phyloP scores from a whole-genome alignment of 2,113 vertebrate genomes.

The Todiramphus chloris region DNA sequence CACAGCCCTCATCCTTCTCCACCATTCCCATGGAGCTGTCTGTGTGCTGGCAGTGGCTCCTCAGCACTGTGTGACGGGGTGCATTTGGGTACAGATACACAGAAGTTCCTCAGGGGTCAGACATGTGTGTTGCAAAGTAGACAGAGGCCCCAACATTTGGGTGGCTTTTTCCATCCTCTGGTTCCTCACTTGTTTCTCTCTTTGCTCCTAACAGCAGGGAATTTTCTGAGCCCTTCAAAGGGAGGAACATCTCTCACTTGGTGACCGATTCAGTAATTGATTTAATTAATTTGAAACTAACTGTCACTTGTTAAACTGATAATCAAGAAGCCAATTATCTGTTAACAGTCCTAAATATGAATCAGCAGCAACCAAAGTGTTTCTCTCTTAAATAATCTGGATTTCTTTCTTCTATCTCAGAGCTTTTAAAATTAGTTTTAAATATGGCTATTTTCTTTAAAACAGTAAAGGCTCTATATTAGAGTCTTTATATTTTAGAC shows the following conservation, averaged over 20 bases:
- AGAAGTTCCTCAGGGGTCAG: neutral
- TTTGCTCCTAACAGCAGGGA: neutral
- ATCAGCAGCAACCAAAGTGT: neutral
- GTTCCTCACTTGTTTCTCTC: neutral
- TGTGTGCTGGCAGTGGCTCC: neutral
- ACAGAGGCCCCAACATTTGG: neutral
- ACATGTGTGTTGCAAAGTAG: neutral
- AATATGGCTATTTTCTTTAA: neutral
- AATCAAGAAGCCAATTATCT: neutral
- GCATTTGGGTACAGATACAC: neutral
- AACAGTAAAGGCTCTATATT: neutral
- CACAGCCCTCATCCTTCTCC: neutral
- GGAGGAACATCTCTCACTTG: neutral
- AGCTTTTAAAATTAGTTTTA: neutral
- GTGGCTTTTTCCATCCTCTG: neutral
- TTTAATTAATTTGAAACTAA: slow-evolving; percentile 32
- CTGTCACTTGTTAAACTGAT: slow-evolving; percentile 36
- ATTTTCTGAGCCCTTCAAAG: neutral
- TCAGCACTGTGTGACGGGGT: rapidly evolving
- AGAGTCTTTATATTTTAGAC: neutral
- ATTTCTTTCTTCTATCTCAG: neutral
- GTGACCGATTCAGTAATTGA: neutral
- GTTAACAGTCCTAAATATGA: neutral
- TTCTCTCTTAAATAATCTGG: neutral
- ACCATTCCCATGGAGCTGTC: neutral